Conservation (phyloP, 2,888 invertebrate species). For the Apotomis turbidana region DNA sequence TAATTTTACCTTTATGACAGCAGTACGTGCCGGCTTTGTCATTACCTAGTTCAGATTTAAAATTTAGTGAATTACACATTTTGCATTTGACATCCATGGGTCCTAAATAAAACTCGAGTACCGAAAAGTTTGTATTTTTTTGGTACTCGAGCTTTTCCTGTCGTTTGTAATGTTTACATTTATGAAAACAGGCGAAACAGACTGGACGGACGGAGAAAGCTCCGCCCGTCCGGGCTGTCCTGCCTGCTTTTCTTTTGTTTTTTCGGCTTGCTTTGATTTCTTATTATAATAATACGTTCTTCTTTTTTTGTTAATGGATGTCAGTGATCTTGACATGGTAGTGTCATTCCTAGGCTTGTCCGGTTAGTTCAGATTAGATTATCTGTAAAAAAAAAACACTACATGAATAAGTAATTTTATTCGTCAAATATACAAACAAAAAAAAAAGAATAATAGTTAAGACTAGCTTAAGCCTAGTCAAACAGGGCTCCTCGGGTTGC, state of each 20-base stretch:
- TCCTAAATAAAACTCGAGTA: conserved; percentile 13
- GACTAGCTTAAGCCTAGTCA: no score
- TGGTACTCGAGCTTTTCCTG: conserved; percentile 1
- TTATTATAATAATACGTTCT: background rate
- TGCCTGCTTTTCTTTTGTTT: no score
- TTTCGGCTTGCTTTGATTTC: no score
- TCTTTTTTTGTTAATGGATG: conserved; percentile 8
- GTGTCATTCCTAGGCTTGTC: no score
- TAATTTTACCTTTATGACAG: conserved; percentile 7
- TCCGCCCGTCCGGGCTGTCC: no score
- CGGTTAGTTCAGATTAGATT: no score
- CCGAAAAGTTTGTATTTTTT: conserved; percentile 13
- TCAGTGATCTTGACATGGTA: conserved; percentile 30
- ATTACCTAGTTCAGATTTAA: conserved; percentile 7
- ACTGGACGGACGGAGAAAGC: background rate
- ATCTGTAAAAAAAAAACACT: no score
- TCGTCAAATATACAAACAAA: no score
- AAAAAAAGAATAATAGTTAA: no score
- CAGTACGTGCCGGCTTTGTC: conserved; percentile 5
- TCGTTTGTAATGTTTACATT: background rate
- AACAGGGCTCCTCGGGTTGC: no score
- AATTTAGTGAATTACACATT: conserved; percentile 16
- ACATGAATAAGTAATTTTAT: no score
- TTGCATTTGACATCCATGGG: conserved; percentile 3
- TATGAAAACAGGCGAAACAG: conserved; percentile 1